A percentile compares a stretch with the other conserved stretches of the same genome.
phyloP scores from a whole-genome alignment of 2,888 invertebrate species.

The Lacanobia oleracea region DNA sequence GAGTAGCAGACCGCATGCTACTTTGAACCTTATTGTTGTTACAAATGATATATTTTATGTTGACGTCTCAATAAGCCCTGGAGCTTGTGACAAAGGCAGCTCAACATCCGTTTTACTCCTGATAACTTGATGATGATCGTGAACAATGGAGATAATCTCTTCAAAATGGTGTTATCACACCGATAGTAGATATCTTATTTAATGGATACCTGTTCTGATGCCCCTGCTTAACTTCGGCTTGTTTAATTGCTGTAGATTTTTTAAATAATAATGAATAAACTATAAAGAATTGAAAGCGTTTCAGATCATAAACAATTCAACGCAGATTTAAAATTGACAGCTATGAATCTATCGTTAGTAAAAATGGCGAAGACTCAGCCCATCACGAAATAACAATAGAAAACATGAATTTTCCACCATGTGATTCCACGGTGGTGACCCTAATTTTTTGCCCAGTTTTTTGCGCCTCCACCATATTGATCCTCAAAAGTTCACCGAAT shows the following conservation, averaged over 20 bases:
- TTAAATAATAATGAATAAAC: not conserved
- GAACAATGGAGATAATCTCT: slow-evolving; percentile 70
- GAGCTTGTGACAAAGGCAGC: slow-evolving; percentile 68
- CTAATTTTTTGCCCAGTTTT: slow-evolving; percentile 69
- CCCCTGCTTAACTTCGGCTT: not conserved
- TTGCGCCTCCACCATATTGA: slow-evolving; percentile 71
- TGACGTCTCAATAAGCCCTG: slow-evolving; percentile 67
- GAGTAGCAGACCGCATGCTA: slow-evolving; percentile 67
- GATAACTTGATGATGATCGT: slow-evolving; percentile 74
- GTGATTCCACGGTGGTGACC: slow-evolving; percentile 60
- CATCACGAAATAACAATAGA: slow-evolving; percentile 27
- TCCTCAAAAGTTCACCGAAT: slow-evolving; percentile 85
- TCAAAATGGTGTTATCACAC: slow-evolving; percentile 64
- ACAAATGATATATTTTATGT: slow-evolving; percentile 69
- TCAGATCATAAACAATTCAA: not conserved
- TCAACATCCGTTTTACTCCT: slow-evolving; percentile 69
- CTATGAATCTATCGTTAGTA: not conserved
- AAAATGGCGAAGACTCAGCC: slow-evolving; percentile 4
- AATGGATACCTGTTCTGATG: slow-evolving; percentile 22
- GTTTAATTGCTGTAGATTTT: not conserved
- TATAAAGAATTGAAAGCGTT: not conserved
- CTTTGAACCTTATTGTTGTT: slow-evolving; percentile 75
- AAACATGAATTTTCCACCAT: slow-evolving; percentile 52
- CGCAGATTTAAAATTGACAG: slow-evolving; percentile 15
- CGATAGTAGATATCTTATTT: slow-evolving; percentile 54